Evolutionary conservation across 2,888 invertebrate genomes (phyloP).

Genomic region (Odontocolon sp.): DNA sequence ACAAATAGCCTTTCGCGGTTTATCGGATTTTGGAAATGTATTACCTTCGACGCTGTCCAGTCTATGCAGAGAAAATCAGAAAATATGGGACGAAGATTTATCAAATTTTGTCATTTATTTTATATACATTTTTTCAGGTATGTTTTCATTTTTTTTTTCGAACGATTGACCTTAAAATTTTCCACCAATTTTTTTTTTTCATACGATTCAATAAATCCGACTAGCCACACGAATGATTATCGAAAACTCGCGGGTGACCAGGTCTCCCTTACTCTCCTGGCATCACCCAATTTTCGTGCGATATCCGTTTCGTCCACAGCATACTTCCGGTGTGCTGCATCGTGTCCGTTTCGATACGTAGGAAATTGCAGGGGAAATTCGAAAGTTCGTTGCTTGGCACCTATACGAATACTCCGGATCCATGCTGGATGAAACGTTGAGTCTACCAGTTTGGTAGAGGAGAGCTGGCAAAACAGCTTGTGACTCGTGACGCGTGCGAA

Average conservation of each 20-base stretch:
- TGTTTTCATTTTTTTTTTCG: not conserved
- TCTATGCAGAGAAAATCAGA: not conserved
- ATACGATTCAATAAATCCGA: slow-evolving; percentile 25
- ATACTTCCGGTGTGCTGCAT: slow-evolving; percentile 72
- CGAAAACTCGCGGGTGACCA: slow-evolving; percentile 14
- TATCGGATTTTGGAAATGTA: slow-evolving; percentile 68
- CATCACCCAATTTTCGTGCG: slow-evolving; percentile 74
- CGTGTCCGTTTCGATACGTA: slow-evolving; percentile 71
- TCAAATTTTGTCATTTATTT: no score
- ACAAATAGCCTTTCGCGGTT: slow-evolving; percentile 79
- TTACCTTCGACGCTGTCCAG: not conserved
- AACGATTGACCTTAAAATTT: not conserved
- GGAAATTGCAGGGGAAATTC: slow-evolving; percentile 80
- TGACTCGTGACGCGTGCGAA: slow-evolving; percentile 52
- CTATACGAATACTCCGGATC: slow-evolving; percentile 19
- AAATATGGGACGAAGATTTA: no score
- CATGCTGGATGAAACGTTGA: slow-evolving; percentile 26
- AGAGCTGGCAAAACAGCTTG: slow-evolving; percentile 52
- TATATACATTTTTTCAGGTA: no score
- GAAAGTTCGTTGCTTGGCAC: slow-evolving; percentile 72
- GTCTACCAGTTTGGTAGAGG: slow-evolving; percentile 24
- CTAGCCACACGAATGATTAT: slow-evolving; percentile 55
- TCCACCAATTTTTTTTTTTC: not conserved
- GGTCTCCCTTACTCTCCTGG: not conserved
- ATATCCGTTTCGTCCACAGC: slow-evolving; percentile 72